phyloP scores from a whole-genome alignment of 1,140 invertebrate species.

The Bombyx mori region ASM3026992v2 NC_085107.1:8343501-8344000 shows the following conservation, averaged over 20 bases:
- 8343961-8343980: constrained; percentile 14
- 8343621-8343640: constrained; percentile 90
- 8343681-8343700: constrained; percentile 50
- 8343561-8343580: constrained; percentile 34
- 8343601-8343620: constrained; percentile 96
- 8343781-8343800: constrained; percentile 65
- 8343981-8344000: constrained; percentile 17
- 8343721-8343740: constrained; percentile 68
- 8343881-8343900: constrained; percentile 57
- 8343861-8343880: constrained; percentile 71
- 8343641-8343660: constrained; percentile 78
- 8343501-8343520: constrained; percentile 2
- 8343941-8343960: constrained; percentile 19
- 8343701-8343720: constrained; percentile 65
- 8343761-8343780: constrained; percentile 70
- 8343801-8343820: constrained; percentile 69
- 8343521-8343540: constrained; percentile 20
- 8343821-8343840: constrained; percentile 71
- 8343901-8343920: constrained; percentile 52
- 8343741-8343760: constrained; percentile 65
- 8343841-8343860: constrained; percentile 68
- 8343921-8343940: constrained; percentile 50
- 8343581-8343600: constrained; percentile 97
- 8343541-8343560: constrained; percentile 8
- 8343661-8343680: constrained; percentile 39